Evolutionary conservation across 2,113 vertebrate species (phyloP).

Genomic region (Machaerirhynchus nigripectus): DNA sequence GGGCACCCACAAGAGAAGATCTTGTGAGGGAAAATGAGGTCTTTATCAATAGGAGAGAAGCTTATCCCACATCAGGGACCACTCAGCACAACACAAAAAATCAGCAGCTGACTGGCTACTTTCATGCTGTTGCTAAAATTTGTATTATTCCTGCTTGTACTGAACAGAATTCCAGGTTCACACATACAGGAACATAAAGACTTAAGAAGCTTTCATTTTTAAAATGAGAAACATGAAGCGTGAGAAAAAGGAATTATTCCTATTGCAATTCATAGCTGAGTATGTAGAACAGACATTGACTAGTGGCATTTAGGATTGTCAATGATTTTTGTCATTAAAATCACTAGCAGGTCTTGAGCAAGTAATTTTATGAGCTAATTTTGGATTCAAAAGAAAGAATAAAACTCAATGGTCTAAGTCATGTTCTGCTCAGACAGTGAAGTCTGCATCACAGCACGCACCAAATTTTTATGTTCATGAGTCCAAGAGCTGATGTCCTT

Average conservation of each 20-base stretch:
- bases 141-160: background rate
- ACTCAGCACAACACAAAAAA: accelerated
- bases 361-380: background rate
- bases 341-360: background rate
- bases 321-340: background rate
- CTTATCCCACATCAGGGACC: background rate
- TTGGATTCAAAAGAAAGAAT: background rate
- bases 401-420: background rate
- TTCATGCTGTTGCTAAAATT: background rate
- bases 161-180: background rate
- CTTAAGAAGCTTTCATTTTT: background rate
- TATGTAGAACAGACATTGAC: background rate
- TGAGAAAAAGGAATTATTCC: background rate
- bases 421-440: background rate
- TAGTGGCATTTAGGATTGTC: background rate
- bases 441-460: background rate
- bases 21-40: background rate
- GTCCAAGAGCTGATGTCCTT: background rate
- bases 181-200: background rate
- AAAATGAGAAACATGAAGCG: background rate
- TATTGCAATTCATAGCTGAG: background rate
- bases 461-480: background rate
- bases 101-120: background rate
- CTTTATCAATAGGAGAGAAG: background rate
- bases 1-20: accelerated